A percentile compares a stretch with the other conserved stretches of the same genome.
These are phyloP conservation scores for Triplophysa rosa DNA, from an alignment of 2,113 vertebrate species.

Conservation along the genomic window DNA sequence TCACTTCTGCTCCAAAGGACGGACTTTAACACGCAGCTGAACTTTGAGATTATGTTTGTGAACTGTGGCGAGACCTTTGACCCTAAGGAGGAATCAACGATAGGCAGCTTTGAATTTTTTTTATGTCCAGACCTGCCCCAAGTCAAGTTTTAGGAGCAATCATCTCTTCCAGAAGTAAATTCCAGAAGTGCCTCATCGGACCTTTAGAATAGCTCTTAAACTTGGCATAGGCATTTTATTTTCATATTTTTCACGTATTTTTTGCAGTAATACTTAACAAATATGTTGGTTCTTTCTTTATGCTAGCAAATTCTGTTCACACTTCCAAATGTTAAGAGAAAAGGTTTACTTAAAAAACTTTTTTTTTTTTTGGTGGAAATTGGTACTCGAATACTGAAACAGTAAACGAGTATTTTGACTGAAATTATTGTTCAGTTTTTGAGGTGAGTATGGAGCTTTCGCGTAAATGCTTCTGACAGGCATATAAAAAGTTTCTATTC, in stretches of 20 bases:
- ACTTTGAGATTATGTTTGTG: conserved; percentile 24
- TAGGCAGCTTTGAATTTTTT: conserved; percentile 37
- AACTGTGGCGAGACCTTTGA: background rate
- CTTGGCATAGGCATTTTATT: background rate
- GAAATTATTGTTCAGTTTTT: background rate
- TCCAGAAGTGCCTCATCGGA: conserved; percentile 20
- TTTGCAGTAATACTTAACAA: background rate
- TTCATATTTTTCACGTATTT: conserved; percentile 2
- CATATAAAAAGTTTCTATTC: background rate
- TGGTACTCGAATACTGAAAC: conserved; percentile 6
- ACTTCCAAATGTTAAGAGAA: background rate
- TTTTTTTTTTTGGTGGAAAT: background rate
- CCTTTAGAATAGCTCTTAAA: background rate
- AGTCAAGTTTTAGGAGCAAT: background rate
- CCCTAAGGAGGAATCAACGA: conserved; percentile 6
- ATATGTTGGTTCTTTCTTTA: conserved; percentile 13
- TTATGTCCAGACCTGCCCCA: conserved; percentile 28
- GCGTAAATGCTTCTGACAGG: background rate
- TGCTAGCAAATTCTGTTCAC: background rate
- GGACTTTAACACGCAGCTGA: conserved; percentile 5
- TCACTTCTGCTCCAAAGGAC: conserved; percentile 19
- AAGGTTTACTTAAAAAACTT: background rate
- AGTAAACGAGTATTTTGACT: conserved; percentile 15
- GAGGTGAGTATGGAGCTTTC: background rate
- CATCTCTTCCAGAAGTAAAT: conserved; percentile 12